Evolutionary conservation across 2,888 invertebrate species (phyloP).

Genomic region (Syrphus vitripennis): DNA sequence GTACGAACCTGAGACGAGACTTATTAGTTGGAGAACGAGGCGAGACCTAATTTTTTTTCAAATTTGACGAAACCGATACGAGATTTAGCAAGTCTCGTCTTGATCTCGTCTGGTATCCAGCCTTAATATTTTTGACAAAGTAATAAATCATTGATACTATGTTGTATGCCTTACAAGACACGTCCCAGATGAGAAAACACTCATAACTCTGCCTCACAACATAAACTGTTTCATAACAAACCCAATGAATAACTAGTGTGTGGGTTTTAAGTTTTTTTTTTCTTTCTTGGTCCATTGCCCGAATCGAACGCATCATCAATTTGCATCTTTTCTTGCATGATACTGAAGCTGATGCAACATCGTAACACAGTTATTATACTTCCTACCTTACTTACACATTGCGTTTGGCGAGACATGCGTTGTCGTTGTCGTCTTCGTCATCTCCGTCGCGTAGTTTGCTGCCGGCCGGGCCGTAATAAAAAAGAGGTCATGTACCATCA

Average conservation of each 20-base stretch:
- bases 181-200: background rate
- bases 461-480: slow-evolving; percentile 3
- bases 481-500: slow-evolving; percentile 67
- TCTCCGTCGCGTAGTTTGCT: background rate
- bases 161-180: too few species aligned
- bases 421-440: background rate
- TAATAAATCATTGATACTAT: background rate
- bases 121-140: too few species aligned
- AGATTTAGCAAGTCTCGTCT: too few species aligned
- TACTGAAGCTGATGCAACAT: background rate
- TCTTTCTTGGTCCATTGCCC: slow-evolving; percentile 3
- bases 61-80: too few species aligned
- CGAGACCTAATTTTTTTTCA: too few species aligned
- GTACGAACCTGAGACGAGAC: too few species aligned
- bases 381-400: background rate
- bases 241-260: background rate
- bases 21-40: too few species aligned
- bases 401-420: background rate
- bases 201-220: background rate
- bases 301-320: slow-evolving; percentile 35
- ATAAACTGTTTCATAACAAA: slow-evolving; percentile 9
- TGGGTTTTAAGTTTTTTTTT: too few species aligned
- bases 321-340: background rate
- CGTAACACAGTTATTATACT: slow-evolving; percentile 30
- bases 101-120: too few species aligned